Evolutionary conservation across 2,888 invertebrate genomes (phyloP), one percentile per base, ranked within the genome.

Genomic region (Rhamphomyia laevipes): DNA sequence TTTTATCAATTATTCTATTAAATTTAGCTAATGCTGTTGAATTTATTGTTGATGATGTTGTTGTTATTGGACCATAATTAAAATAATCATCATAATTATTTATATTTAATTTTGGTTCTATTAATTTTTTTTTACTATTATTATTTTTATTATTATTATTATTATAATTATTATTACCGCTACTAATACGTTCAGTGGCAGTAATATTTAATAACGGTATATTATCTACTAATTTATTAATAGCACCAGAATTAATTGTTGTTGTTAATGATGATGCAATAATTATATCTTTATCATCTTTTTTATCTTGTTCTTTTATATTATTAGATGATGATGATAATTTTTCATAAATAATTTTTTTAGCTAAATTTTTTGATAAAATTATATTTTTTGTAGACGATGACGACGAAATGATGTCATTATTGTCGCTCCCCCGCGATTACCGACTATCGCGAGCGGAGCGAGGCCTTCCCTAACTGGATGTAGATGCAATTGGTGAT

Each of bases 401-500:
- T 66, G 64, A 67, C 63, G 69, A 70, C 69, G 69, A 69, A 69
- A 55, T 53, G 55, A 66, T 65, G 64, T 61, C 70, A 70, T 70
- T 70, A 69, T 69, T 69, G 68, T 68, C 68, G 69, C 69, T 70
- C 69, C 69, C 69, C 69, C 69, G 69, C 68, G 67, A 70, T 71
- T 71, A 71, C 70, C 71, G 70, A 63, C 70, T 70, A 59, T 70
- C 71, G 64, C 70, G 74, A 71, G 75, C 69, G 75, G 76, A 72
- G 76, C 75, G 73, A 76, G 78, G 69, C 70, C 71, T 78, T 77
- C 81, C 77, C 87, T 90, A 90, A 86, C 91, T 91, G 81, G 88
- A 88, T 66, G 90, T 90, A 63, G 89, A 89, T 54, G 90, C 90
- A 70, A 85, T 82, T 63, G 84, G 84, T 67, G 83, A 84, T 70